A percentile compares a stretch with the other conserved stretches of the same genome.
Conservation (phyloP, 2,888 invertebrate genomes). For the Rosalia funebris region DNA sequence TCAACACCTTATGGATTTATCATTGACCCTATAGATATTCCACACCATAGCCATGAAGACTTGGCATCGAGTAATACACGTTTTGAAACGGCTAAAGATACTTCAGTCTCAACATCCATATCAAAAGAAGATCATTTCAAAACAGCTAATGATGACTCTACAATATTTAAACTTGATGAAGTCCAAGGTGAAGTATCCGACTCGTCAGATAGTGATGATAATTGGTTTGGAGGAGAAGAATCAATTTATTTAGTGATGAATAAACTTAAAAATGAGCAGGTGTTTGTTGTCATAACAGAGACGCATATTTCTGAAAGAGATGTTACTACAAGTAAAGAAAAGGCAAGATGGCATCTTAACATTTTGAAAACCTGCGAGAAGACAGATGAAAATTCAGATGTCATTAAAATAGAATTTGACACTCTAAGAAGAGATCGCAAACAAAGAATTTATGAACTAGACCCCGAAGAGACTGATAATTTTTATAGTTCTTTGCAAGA, state of each 20-base stretch:
- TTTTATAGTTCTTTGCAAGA: slow-evolving; percentile 52
- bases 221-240: slow-evolving; percentile 58
- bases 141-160: slow-evolving; percentile 34
- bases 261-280: slow-evolving; percentile 54
- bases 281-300: slow-evolving; percentile 60
- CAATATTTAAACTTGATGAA: slow-evolving; percentile 9
- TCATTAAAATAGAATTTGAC: slow-evolving; percentile 70
- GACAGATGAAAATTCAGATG: slow-evolving; percentile 54
- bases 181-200: slow-evolving; percentile 33
- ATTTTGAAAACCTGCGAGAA: slow-evolving; percentile 66
- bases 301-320: slow-evolving; percentile 60
- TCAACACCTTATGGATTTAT: slow-evolving; percentile 40
- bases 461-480: slow-evolving; percentile 67
- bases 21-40: slow-evolving; percentile 22
- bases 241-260: slow-evolving; percentile 57
- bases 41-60: slow-evolving; percentile 13
- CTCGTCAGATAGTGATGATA: slow-evolving; percentile 51
- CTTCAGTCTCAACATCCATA: slow-evolving; percentile 3
- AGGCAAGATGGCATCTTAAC: slow-evolving; percentile 65
- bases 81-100: slow-evolving; percentile 26
- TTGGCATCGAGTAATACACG: slow-evolving; percentile 13
- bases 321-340: slow-evolving; percentile 55
- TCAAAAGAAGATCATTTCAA: slow-evolving; percentile 19
- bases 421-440: slow-evolving; percentile 69
- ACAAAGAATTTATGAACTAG: slow-evolving; percentile 69